Conservation (phyloP, 1,140 invertebrate genomes). For the Drosophila quadrilineata region DNA sequence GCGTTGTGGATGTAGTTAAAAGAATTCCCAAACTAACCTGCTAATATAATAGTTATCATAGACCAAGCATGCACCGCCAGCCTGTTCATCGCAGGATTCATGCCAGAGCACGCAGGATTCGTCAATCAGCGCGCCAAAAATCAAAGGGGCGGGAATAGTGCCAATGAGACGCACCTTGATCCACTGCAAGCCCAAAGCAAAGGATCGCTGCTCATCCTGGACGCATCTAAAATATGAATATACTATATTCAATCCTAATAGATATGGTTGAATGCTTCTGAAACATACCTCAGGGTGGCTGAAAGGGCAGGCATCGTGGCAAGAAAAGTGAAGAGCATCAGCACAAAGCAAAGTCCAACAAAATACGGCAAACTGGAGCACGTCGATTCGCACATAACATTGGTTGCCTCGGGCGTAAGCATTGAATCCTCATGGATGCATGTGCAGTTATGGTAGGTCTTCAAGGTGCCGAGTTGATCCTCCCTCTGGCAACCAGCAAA, state of each 20-base stretch:
- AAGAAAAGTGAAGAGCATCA: conserved; percentile 89
- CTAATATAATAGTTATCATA: conserved; percentile 88
- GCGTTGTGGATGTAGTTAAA: not conserved
- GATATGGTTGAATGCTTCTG: not conserved
- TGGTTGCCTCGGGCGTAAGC: conserved; percentile 37
- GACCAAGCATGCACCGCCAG: conserved; percentile 85
- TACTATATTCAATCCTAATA: not conserved
- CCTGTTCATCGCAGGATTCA: conserved; percentile 83
- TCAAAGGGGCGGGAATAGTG: conserved; percentile 93
- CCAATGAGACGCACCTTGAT: conserved; percentile 89
- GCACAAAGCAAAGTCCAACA: conserved; percentile 85
- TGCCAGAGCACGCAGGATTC: conserved; percentile 91
- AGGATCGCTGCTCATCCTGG: conserved; percentile 90
- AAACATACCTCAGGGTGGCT: conserved; percentile 86
- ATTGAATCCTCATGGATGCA: conserved; percentile 78
- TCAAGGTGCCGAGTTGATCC: conserved; percentile 58
- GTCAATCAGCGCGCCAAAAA: conserved; percentile 93
- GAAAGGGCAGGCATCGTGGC: conserved; percentile 90
- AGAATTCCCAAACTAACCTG: conserved; percentile 81
- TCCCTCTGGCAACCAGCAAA: conserved; percentile 88
- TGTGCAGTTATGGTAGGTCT: conserved; percentile 83
- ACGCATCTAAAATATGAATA: conserved; percentile 85
- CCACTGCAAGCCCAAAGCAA: conserved; percentile 94
- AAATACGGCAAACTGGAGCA: conserved; percentile 87
- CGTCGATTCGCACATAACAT: conserved; percentile 83